Conservation (phyloP, 1,140 invertebrate genomes). For the Lepidurus apus region DNA sequence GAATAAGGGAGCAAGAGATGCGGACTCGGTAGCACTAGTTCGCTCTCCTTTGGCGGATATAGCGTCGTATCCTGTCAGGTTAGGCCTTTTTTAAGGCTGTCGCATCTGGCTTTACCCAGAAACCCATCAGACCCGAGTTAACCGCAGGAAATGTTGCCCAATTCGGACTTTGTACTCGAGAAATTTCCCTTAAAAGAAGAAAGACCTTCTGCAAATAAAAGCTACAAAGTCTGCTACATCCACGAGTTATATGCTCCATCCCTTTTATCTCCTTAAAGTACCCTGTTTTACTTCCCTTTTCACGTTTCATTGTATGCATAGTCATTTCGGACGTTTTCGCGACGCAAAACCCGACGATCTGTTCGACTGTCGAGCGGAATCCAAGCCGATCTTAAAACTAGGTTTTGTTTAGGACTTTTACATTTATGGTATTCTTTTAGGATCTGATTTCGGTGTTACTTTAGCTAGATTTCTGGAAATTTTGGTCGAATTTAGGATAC, state of each 20-base stretch:
- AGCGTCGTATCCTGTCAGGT: conserved; percentile 13
- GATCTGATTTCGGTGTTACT: too few species aligned
- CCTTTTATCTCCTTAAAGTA: neutral
- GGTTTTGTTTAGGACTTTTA: too few species aligned
- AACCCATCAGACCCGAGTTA: neutral
- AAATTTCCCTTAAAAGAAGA: neutral
- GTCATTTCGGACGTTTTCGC: too few species aligned
- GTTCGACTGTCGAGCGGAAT: too few species aligned
- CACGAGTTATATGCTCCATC: neutral
- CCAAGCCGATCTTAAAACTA: too few species aligned
- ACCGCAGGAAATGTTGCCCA: conserved; percentile 8
- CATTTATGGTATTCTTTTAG: too few species aligned
- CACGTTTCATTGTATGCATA: too few species aligned
- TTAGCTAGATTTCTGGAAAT: too few species aligned
- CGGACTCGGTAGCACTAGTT: neutral
- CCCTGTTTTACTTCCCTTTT: neutral
- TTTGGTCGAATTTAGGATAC: too few species aligned
- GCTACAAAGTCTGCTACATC: neutral
- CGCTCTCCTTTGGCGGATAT: neutral
- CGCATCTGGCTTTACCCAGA: neutral
- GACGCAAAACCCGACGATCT: too few species aligned
- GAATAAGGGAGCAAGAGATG: neutral
- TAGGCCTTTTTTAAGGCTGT: conserved; percentile 15
- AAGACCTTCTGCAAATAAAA: neutral
- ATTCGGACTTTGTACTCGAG: neutral